Evolutionary conservation across 2,888 invertebrate species (phyloP).

Genomic region (Chrysolina haemoptera): DNA sequence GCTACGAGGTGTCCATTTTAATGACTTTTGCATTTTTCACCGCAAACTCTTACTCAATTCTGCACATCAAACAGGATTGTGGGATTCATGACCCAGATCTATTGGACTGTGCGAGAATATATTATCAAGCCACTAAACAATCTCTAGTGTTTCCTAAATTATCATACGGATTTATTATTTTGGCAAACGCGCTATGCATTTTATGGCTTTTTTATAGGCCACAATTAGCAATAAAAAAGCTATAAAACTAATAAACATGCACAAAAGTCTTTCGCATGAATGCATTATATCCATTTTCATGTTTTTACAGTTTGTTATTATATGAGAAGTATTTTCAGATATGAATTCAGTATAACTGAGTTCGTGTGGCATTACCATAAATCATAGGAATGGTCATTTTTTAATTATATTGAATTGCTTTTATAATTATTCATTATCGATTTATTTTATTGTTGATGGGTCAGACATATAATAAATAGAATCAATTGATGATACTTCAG

Average conservation of each 20-base stretch:
- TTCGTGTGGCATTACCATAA: not conserved
- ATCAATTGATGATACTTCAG: not conserved
- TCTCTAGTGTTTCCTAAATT: slow-evolving; percentile 20
- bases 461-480: not conserved
- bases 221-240: slow-evolving; percentile 57
- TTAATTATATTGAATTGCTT: not conserved
- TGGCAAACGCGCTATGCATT: slow-evolving; percentile 55
- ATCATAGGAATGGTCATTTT: not conserved
- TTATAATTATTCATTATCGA: not conserved
- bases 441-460: not conserved
- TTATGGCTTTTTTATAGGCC: slow-evolving; percentile 56
- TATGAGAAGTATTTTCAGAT: too few relatives aligned
- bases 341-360: too few relatives aligned
- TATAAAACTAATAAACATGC: slow-evolving; percentile 52
- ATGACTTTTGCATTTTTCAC: too few relatives aligned
- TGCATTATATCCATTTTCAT: slow-evolving; percentile 29
- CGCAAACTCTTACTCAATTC: not conserved
- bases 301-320: slow-evolving; percentile 8
- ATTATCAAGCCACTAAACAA: not conserved
- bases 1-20: too few relatives aligned
- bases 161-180: slow-evolving; percentile 51
- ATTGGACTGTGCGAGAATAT: slow-evolving; percentile 6
- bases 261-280: slow-evolving; percentile 43
- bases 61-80: not conserved
- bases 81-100: not conserved